Evolutionary conservation across 2,888 invertebrate genomes (phyloP), one percentile per base, ranked within the genome.

Genomic region (Acanthacorydalis orientalis): DNA sequence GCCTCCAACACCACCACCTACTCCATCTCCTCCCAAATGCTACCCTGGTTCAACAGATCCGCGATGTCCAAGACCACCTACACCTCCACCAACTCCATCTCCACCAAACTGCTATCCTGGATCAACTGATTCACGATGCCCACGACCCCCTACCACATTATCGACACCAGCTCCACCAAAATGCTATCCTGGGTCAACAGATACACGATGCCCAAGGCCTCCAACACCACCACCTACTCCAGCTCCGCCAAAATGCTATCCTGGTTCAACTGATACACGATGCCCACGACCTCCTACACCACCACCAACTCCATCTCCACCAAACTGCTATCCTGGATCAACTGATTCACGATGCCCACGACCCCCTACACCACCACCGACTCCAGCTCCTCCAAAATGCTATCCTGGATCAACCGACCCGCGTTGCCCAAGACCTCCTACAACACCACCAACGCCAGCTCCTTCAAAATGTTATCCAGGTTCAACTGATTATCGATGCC

Each of bases 381-480:
- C 55, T 2, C 50, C 55, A 1, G 44, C 55, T 14, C 52, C 55
- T 40, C 57, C 59, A 4, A 38, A 51, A 3, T 67, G 67, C 44
- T 66, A 59, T 51, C 64, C 64, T 1, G 64, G 64, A 1, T 58
- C 57, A 6, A 53, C 40, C 6, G 64, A 64, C 48, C 55, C 63
- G 23, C 53, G 62, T 41, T 60, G 58, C 44, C 56, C 61, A 0
- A 50, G 51, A 33, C 58, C 61, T 3, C 58, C 53, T 63, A 69
- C 52, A 66, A 68, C 4, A 68, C 48, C 51, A 65, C n/a, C n/a
- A n/a, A 69, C 53, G 67, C 68, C 32, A 33, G 51, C 50, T n/a
- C 55, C 56, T n/a, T 52, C 58, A 7, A 52, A 50, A 1, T 63
- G 64, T 46, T 61, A 57, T 48, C 61, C 61, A 6, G 65, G 63